Conservation (phyloP, 2,797 vertebrate genomes). For the Ficedula albicollis region DNA sequence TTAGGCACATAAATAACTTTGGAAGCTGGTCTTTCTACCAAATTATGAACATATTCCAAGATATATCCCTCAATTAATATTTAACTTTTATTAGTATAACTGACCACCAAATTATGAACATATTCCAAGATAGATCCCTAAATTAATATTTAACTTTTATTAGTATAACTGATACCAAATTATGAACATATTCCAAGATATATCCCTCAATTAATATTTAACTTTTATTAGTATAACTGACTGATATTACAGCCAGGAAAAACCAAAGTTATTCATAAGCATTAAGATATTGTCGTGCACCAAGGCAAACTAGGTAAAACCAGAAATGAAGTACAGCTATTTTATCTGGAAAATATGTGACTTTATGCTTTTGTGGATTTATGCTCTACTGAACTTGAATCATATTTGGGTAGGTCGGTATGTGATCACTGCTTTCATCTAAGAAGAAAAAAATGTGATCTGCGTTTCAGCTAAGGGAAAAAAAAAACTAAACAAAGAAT, state of each 20-base stretch:
- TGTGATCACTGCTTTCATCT: conserved; percentile 1
- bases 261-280: neutral
- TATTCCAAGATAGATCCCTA: no score
- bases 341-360: conserved; percentile 38
- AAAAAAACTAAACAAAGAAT: neutral
- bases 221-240: neutral
- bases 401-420: neutral
- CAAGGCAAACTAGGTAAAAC: neutral
- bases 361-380: conserved; percentile 16
- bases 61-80: conserved; percentile 10
- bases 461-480: neutral
- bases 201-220: no score
- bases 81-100: conserved; percentile 3
- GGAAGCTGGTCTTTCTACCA: neutral
- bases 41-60: neutral
- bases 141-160: no score
- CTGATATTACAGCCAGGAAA: neutral
- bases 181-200: no score
- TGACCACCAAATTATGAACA: neutral
- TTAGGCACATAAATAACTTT: neutral
- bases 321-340: neutral
- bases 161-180: neutral
- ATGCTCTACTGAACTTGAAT: conserved; percentile 39
- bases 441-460: neutral
- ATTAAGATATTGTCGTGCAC: neutral